A percentile compares a stretch with the other conserved stretches of the same genome.
Conservation (phyloP, 2,113 vertebrate species). For the Anolis sagrei region DNA sequence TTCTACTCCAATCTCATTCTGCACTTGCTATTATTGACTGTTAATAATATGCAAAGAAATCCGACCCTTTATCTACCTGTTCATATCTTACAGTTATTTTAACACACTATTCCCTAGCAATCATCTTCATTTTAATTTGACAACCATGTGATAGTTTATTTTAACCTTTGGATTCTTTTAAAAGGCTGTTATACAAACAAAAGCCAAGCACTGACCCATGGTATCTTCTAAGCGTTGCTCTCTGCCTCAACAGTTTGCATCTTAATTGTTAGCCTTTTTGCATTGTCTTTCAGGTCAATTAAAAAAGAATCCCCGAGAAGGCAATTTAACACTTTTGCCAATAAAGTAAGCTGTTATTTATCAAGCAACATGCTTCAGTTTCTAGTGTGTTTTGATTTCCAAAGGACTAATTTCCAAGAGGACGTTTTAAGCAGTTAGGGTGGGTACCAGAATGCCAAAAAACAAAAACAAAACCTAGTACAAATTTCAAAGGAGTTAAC, state of each 20-base stretch:
- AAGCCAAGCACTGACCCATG: neutral
- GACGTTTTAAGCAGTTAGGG: too few relatives aligned
- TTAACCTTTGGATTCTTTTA: neutral
- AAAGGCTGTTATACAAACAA: neutral
- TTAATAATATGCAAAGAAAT: neutral
- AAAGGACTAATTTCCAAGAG: too few relatives aligned
- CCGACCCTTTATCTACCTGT: neutral
- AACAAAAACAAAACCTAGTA: too few relatives aligned
- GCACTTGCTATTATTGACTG: neutral
- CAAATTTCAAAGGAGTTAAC: too few relatives aligned
- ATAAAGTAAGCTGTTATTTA: neutral
- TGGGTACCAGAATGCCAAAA: too few relatives aligned
- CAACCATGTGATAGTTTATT: neutral
- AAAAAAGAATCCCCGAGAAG: neutral
- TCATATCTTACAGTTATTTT: neutral
- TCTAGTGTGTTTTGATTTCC: too few relatives aligned
- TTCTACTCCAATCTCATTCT: neutral
- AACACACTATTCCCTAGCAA: neutral
- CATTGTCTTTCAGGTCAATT: neutral
- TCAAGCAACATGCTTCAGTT: neutral
- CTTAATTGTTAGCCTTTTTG: slow-evolving; percentile 2
- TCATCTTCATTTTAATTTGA: neutral
- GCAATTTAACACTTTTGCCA: neutral
- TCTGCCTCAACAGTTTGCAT: neutral
- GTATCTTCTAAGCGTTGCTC: neutral